These are phyloP conservation scores for Pogonophryne albipinna DNA, from an alignment of 2,797 vertebrate genomes.

Conservation along the genomic window DNA sequence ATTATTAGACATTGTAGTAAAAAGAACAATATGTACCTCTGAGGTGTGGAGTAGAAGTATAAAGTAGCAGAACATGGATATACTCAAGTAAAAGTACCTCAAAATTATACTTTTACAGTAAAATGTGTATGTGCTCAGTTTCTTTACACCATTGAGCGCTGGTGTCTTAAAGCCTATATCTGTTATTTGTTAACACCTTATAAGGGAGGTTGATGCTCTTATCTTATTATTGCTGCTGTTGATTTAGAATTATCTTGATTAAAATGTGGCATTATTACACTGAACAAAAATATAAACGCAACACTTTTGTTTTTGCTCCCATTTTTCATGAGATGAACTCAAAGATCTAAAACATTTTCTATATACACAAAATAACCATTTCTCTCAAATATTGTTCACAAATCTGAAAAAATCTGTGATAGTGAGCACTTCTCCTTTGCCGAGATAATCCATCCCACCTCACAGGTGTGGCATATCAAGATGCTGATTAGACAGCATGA, in stretches of 20 bases:
- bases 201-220: slow-evolving; percentile 2
- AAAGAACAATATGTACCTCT: neutral
- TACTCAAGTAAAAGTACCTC: neutral
- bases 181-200: slow-evolving; percentile 15
- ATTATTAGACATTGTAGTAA: neutral
- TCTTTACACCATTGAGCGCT: neutral
- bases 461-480: too few relatives aligned
- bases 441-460: too few relatives aligned
- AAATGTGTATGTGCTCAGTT: neutral
- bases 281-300: too few relatives aligned
- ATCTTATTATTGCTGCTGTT: slow-evolving; percentile 15
- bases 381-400: too few relatives aligned
- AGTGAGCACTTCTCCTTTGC: too few relatives aligned
- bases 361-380: too few relatives aligned
- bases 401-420: too few relatives aligned
- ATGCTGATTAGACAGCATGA: too few relatives aligned
- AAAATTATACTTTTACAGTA: neutral
- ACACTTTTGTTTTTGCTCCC: too few relatives aligned
- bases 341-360: too few relatives aligned
- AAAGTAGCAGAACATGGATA: neutral
- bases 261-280: slow-evolving; percentile 31
- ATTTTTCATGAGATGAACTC: too few relatives aligned
- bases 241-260: slow-evolving; percentile 15
- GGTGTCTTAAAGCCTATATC: neutral
- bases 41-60: neutral